A percentile compares a stretch with the other conserved stretches of the same genome.
Conservation (phyloP, 2,797 vertebrate species). For the Sebastes wilsoni region DNA sequence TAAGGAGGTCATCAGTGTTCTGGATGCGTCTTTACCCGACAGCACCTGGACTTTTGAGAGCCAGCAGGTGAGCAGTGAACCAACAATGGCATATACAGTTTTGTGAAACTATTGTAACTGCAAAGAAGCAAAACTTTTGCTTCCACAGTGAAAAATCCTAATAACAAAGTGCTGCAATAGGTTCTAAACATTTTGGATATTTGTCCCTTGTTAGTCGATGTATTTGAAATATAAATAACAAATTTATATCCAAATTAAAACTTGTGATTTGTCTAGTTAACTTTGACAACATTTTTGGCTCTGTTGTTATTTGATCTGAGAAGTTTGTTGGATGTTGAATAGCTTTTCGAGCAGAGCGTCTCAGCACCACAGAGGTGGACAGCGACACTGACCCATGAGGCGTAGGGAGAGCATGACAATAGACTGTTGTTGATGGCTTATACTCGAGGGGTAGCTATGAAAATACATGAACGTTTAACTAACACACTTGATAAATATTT, state of each 20-base stretch:
- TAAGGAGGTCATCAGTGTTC: slow-evolving; percentile 76
- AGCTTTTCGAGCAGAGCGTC: neutral
- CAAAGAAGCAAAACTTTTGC: neutral
- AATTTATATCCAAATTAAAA: neutral
- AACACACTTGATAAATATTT: neutral
- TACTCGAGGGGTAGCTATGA: neutral
- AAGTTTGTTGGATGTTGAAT: neutral
- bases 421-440: neutral
- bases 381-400: slow-evolving; percentile 11
- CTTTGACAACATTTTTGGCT: neutral
- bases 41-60: slow-evolving; percentile 80
- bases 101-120: neutral
- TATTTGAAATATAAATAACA: neutral
- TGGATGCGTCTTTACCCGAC: slow-evolving; percentile 78
- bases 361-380: slow-evolving; percentile 56
- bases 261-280: neutral
- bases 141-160: neutral
- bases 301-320: neutral
- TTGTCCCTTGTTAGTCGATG: neutral
- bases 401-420: too few species aligned
- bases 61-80: slow-evolving; percentile 73
- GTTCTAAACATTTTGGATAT: fast-evolving
- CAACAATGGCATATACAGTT: neutral
- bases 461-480: neutral
- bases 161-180: neutral